Evolutionary conservation across 1,140 invertebrate species (phyloP), one percentile per base, ranked within the genome.

Genomic region (Telenomus remus): DNA sequence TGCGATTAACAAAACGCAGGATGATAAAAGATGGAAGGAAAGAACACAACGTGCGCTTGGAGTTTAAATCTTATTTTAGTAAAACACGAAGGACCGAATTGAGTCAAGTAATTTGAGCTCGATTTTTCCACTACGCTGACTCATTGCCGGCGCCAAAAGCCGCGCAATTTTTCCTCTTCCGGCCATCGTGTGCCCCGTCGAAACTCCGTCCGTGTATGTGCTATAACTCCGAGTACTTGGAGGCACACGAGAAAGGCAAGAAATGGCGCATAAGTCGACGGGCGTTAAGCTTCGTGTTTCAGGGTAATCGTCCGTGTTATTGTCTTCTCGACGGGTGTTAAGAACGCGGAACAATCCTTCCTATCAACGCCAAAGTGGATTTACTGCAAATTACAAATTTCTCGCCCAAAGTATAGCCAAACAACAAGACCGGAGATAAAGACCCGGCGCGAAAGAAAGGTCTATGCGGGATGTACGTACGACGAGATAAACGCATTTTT

Each of bases 321-420:
- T 79, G 78, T 78, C 75, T 74, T 73, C 78, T 78, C 75, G 49
- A 74, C 70, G 78, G 74, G 74, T 76, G 78, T 66, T 76, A 73
- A 79, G 74, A 79, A 77, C 69, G 70, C 66, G 61, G 71, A 78
- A 75, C 71, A 78, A 75, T 75, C 57, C 76, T 72, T 78, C 66
- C 76, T 68, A 75, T 79, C 76, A 75, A 71, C 76, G 72, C 72
- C 77, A 76, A 76, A 79, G 63, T 79, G 66, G 64, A 77, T 77
- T 77, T 79, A 79, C 78, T 77, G 74, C 78, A 78, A 80, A 76
- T 79, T 76, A 74, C 76, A 78, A 78, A 78, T 78, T 78, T 74
- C 76, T 74, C 59, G 70, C 61, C 70, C 56, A 78, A 66, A 68
- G n/a, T 10, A 53, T 70, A 68, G 51, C 70, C 53, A 19, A 66